A percentile compares a stretch with the other conserved stretches of the same genome.
Conservation (phyloP, 2,888 invertebrate species). For the Trachelus tabidus region DNA sequence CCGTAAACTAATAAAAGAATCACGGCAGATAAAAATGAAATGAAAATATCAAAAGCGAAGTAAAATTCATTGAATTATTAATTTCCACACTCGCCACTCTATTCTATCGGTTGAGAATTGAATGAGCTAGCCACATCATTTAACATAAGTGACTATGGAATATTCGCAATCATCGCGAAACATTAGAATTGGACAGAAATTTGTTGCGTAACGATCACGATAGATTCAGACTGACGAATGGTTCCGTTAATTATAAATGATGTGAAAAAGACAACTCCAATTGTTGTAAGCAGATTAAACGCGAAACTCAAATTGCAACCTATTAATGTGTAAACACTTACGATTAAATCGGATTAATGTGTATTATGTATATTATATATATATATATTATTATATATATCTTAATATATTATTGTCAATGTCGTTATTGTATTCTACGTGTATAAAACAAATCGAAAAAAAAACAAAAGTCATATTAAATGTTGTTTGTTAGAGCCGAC, state of each 20-base stretch:
- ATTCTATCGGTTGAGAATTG: not conserved
- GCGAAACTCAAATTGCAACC: conserved; percentile 30
- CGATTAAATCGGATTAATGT: conserved; percentile 11
- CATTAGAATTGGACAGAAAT: not conserved
- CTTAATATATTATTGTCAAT: conserved; percentile 39
- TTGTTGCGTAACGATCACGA: not conserved
- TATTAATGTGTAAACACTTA: conserved; percentile 9
- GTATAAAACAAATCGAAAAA: conserved; percentile 38
- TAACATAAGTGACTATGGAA: not conserved
- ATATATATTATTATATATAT: conserved; percentile 15
- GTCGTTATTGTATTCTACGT: conserved; percentile 49
- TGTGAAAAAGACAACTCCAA: conserved; percentile 15
- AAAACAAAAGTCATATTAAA: conserved; percentile 46
- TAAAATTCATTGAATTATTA: not conserved
- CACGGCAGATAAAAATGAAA: too few species aligned
- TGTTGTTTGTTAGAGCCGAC: conserved; percentile 51
- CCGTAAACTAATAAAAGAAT: not conserved
- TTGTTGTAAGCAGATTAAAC: conserved; percentile 26
- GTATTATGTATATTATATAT: conserved; percentile 28
- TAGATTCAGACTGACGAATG: not conserved
- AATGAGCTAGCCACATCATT: not conserved
- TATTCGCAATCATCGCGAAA: not conserved
- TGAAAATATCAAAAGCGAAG: too few species aligned
- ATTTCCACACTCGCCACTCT: not conserved
- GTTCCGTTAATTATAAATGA: conserved; percentile 2